phyloP scores from a whole-genome alignment of 37 sponge, comb jelly and placozoan genomes.

The Haliclona indistincta region DNA sequence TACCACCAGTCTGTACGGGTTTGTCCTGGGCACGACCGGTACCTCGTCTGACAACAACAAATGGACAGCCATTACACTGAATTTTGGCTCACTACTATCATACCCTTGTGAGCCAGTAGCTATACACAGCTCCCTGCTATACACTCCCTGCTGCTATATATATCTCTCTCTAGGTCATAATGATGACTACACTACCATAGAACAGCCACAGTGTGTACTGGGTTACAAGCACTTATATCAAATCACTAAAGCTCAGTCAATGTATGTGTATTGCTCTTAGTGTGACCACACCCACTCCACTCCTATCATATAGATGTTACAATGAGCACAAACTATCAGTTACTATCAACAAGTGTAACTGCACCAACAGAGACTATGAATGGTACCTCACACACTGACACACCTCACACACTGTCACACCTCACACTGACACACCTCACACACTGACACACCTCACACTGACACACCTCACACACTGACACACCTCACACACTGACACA shows the following conservation, averaged over 20 bases:
- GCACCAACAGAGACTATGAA: constrained; percentile 39
- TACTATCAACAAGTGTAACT: constrained; percentile 8
- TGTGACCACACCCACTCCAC: neutral
- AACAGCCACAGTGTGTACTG: no score
- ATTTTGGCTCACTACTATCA: constrained; percentile 28
- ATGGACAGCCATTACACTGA: constrained; percentile 45
- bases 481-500: neutral
- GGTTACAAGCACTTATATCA: constrained; percentile 36
- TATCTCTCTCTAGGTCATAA: constrained; percentile 16
- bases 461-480: neutral
- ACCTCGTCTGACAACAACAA: neutral
- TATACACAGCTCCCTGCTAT: neutral
- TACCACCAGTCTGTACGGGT: constrained; percentile 27
- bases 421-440: neutral
- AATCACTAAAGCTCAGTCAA: constrained; percentile 20
- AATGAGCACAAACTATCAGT: constrained; percentile 26
- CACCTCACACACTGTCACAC: neutral
- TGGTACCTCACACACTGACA: constrained; percentile 30
- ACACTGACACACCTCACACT: neutral
- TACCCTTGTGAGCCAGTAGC: constrained; percentile 21
- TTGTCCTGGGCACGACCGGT: constrained; percentile 51
- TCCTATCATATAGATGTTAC: constrained; percentile 30
- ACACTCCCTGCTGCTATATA: neutral
- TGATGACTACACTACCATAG: constrained; percentile 39
- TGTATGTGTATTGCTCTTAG: constrained; percentile 17